Conservation (phyloP, 37 sponge, comb jelly and placozoan genomes). For the Eunapius fragilis region DNA sequence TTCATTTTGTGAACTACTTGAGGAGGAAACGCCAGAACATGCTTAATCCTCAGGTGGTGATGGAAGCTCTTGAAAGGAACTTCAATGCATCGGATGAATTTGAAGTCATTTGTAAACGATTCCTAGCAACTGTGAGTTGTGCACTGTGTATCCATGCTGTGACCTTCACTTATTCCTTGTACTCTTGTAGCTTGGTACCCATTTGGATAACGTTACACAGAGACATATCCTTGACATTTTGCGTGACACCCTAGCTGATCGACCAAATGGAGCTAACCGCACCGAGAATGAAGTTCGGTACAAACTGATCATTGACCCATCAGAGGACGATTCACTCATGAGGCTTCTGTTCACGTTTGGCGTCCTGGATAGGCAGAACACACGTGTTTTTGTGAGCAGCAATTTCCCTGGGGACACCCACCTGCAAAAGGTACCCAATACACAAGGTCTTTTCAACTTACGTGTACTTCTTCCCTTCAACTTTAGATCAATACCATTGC, state of each 20-base stretch:
- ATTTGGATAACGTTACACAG: constrained; percentile 1
- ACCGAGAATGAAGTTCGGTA: constrained; percentile 76
- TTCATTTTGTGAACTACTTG: constrained; percentile 88
- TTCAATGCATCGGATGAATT: constrained; percentile 83
- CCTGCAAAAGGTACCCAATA: constrained; percentile 57
- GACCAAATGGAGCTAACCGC: constrained; percentile 29
- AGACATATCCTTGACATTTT: constrained; percentile 57
- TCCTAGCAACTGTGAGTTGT: constrained; percentile 18
- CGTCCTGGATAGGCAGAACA: constrained; percentile 52
- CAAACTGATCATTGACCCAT: constrained; percentile 87
- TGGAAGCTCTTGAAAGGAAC: constrained; percentile 84
- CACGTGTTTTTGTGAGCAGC: constrained; percentile 72
- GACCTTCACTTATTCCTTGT: neutral
- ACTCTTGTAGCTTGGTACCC: neutral
- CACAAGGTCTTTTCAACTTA: too few species aligned
- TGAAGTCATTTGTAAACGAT: constrained; percentile 46
- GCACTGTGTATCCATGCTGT: neutral
- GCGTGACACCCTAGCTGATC: constrained; percentile 61
- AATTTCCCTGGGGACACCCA: constrained; percentile 87
- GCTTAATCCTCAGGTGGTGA: constrained; percentile 59
- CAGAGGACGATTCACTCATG: constrained; percentile 76
- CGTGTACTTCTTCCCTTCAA: neutral
- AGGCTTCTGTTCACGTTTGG: constrained; percentile 73
- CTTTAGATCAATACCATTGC: constrained; percentile 76
- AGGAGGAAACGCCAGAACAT: constrained; percentile 43